A percentile compares a stretch with the other conserved stretches of the same genome.
These are phyloP conservation scores for Cecidostiba fungosa DNA, from an alignment of 2,888 invertebrate genomes.

Conservation along the genomic window DNA sequence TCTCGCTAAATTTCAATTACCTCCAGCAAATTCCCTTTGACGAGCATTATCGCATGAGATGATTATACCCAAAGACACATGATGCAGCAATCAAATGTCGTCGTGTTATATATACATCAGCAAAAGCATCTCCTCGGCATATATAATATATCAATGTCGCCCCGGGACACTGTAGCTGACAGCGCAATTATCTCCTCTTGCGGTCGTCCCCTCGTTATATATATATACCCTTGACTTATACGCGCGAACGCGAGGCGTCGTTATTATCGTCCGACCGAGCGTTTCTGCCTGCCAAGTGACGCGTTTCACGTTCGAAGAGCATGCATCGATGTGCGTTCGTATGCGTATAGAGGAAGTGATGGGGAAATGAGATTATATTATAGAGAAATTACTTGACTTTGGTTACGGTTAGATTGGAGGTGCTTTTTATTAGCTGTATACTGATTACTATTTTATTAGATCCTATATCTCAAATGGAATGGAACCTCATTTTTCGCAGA, in stretches of 20 bases:
- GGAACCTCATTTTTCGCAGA: neutral
- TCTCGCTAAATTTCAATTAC: neutral
- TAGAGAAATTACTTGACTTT: neutral
- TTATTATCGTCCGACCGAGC: slow-evolving; percentile 41
- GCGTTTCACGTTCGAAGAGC: neutral
- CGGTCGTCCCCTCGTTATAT: slow-evolving; percentile 68
- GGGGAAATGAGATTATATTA: neutral
- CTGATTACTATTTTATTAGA: too few species aligned
- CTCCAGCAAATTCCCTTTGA: neutral
- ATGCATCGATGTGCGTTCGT: neutral
- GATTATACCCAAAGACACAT: slow-evolving; percentile 42
- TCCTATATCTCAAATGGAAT: too few species aligned
- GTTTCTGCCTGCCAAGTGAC: neutral
- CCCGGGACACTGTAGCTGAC: slow-evolving; percentile 73
- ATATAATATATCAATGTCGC: slow-evolving; percentile 67
- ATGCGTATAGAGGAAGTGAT: too few species aligned
- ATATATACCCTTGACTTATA: neutral
- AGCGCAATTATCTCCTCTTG: slow-evolving; percentile 76
- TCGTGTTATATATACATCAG: slow-evolving; percentile 1
- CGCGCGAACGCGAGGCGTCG: slow-evolving; percentile 11
- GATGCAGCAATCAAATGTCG: neutral
- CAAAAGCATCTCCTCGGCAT: neutral
- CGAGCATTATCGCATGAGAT: slow-evolving; percentile 54
- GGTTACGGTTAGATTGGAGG: too few species aligned
- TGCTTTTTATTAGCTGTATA: too few species aligned